Conservation (phyloP, 2,113 vertebrate species). For the Cyprinodon variegatus region DNA sequence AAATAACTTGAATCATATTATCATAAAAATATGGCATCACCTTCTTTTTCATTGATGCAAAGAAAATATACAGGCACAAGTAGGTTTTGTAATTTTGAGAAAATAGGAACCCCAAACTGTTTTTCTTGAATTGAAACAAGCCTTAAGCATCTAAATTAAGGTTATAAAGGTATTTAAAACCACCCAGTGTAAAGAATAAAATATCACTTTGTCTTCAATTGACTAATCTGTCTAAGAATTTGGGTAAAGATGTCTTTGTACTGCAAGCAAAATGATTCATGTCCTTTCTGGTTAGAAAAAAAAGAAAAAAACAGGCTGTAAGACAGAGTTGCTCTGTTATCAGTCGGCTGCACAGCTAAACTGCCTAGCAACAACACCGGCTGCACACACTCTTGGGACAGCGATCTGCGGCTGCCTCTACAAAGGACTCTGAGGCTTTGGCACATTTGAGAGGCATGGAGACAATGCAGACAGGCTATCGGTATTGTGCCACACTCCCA, state of each 20-base stretch:
- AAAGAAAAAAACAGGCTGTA: neutral
- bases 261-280: slow-evolving; percentile 27
- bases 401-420: slow-evolving; percentile 41
- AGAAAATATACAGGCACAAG: too few species aligned
- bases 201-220: neutral
- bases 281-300: slow-evolving; percentile 36
- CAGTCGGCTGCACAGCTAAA: slow-evolving; percentile 38
- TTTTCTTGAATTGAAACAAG: neutral
- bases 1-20: too few species aligned
- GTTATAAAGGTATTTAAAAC: neutral
- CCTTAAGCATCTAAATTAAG: neutral
- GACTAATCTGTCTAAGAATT: neutral
- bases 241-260: neutral
- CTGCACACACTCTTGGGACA: slow-evolving; percentile 30
- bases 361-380: slow-evolving; percentile 55
- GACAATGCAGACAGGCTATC: slow-evolving; percentile 73
- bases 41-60: too few species aligned
- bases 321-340: slow-evolving; percentile 51
- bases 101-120: too few species aligned
- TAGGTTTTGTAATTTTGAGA: too few species aligned
- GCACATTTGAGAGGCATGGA: slow-evolving; percentile 49
- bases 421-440: slow-evolving; percentile 59
- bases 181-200: neutral
- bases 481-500: slow-evolving; percentile 49
- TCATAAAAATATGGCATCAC: too few species aligned